Conservation (phyloP, 2,888 invertebrate genomes). For the Biston stratarius region DNA sequence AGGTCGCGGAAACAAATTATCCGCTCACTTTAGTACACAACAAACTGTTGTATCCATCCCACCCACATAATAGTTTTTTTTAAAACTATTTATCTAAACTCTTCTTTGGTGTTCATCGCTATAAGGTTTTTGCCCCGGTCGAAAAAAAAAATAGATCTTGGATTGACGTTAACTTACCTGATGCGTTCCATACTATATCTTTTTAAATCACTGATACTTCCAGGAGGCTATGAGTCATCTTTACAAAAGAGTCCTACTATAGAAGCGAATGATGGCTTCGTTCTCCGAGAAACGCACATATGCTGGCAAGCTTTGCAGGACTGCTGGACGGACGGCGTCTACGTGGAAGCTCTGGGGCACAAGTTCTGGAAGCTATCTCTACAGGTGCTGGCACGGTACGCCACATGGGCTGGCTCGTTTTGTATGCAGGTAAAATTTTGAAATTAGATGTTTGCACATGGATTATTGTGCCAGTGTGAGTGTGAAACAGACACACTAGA, state of each 20-base stretch:
- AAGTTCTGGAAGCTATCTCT: constrained; percentile 96
- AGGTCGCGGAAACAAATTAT: no score
- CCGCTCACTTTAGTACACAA: no score
- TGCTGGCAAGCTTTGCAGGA: constrained; percentile 80
- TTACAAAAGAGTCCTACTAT: constrained; percentile 66
- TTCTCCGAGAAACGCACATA: constrained; percentile 77
- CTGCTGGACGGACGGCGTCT: constrained; percentile 94
- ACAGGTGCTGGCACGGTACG: constrained; percentile 93
- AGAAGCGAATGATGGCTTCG: constrained; percentile 70
- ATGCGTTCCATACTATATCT: no score
- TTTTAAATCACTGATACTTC: not conserved
- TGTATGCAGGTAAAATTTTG: constrained; percentile 70
- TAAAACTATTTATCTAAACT: no score
- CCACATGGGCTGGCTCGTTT: constrained; percentile 88
- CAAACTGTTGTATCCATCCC: no score
- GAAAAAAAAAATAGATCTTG: no score
- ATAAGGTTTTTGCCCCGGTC: no score
- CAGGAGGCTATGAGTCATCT: constrained; percentile 77
- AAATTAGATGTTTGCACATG: not conserved
- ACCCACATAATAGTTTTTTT: no score
- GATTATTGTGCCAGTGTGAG: not conserved
- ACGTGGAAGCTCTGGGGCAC: constrained; percentile 91
- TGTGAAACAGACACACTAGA: no score
- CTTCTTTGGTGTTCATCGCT: no score
- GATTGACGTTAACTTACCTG: no score